Base-by-base conservation (phyloP, 2,113 vertebrate genomes). In the Melospiza melodia region DNA sequence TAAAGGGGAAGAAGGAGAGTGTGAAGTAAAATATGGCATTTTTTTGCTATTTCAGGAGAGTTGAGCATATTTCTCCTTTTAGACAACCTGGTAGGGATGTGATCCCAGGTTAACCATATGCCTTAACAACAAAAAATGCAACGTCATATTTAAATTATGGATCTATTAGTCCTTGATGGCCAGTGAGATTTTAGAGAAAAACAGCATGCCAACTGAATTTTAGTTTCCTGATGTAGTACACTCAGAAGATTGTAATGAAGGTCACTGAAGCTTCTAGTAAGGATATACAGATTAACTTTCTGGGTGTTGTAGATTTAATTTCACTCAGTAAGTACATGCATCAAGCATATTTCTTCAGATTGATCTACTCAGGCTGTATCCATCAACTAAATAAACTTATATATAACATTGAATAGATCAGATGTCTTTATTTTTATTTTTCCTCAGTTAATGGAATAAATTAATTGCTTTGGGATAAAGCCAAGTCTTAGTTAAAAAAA, bases 291-390 rank as follows among this genome's bases (percentile, higher is more conserved):
- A 92, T 95, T 78, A 88, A 85, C 35, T 43, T 92, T 89, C 85
- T 55, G 65, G 82, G 58, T 81, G 49, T 51, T 68, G 82, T 54
- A 71, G 69, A 49, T 94, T 91, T 93, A 44, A 84, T 95, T 95
- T 87, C 61, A 79, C 43, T 91, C 89, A 35, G 49, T 92, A 87
- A 84, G 17, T 92, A 87, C 57, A 72, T 30, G 66, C 49, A 93
- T 75, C 52, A 95, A 92, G 89, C 76, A 65, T 79, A 85, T 77
- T 84, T 97, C 63, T 88, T 95, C 73, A 79, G 72, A 79, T 65
- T 80, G 86, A 95, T 95, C 89, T 95, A 33, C 71, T 77, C 68
- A 71, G 48, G 27, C 61, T 84, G 30, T 57, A 84, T 63, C 48
- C 46, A 88, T 89, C 81, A 88, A 74, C 79, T 84, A 73, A 95